These are phyloP conservation scores for Agrotis puta DNA, from an alignment of 2,888 invertebrate species.

Conservation along the genomic window DNA sequence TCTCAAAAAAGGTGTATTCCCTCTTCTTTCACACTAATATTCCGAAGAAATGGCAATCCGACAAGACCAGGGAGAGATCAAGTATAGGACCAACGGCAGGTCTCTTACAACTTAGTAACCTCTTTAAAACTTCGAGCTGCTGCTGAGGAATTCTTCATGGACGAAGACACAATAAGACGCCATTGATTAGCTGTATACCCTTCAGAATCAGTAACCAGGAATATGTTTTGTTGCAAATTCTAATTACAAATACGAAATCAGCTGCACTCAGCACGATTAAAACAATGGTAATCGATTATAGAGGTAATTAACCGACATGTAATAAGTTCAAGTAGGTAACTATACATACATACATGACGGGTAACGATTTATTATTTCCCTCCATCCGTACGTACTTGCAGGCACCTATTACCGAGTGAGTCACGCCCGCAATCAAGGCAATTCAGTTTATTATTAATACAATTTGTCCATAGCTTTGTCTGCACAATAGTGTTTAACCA, in stretches of 20 bases:
- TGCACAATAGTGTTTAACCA: not conserved
- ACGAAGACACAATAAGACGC: not conserved
- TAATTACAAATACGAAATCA: conserved; percentile 33
- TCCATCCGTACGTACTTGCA: conserved; percentile 21
- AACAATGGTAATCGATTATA: conserved; percentile 57
- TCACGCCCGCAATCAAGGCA: conserved; percentile 21
- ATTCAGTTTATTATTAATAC: conserved; percentile 1
- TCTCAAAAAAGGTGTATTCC: not conserved
- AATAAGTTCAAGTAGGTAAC: conserved; percentile 44
- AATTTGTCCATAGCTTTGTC: not conserved
- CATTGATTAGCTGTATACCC: not conserved
- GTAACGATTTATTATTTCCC: conserved; percentile 39
- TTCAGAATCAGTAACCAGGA: not conserved
- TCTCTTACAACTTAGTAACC: not conserved
- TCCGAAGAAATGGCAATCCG: not conserved
- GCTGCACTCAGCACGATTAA: conserved; percentile 23
- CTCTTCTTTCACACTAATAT: not conserved
- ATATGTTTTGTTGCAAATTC: conserved; percentile 25
- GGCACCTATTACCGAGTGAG: conserved; percentile 20
- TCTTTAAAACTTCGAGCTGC: not conserved
- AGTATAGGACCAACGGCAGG: not conserved
- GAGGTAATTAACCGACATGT: conserved; percentile 53
- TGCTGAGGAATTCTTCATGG: not conserved
- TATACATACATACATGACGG: conserved; percentile 23
- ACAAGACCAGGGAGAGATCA: not conserved